These are phyloP conservation scores for Scolopax mira DNA, from an alignment of 2,113 vertebrate species.

Conservation along the genomic window DNA sequence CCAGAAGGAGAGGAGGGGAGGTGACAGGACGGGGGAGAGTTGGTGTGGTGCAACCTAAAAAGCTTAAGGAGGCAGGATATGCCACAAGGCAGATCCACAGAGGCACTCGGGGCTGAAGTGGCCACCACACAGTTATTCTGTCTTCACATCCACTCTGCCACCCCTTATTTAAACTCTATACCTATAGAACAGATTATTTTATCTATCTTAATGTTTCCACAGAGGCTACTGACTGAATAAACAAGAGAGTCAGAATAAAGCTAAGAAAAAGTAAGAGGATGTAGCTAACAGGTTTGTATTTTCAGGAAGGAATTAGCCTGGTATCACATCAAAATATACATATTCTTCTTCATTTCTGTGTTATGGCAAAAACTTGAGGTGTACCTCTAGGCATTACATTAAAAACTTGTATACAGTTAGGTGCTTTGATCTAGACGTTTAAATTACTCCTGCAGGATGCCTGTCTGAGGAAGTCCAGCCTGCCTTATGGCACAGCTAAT, in stretches of 20 bases:
- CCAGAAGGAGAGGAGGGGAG: too few species aligned
- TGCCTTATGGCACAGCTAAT: constrained; percentile 28
- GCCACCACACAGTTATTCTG: rapidly evolving
- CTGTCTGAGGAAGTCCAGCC: not conserved
- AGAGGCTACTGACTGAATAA: not conserved
- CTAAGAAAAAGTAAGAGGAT: not conserved
- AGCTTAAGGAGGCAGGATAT: not conserved
- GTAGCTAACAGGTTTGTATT: not conserved
- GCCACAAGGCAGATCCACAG: not conserved
- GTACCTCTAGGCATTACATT: not conserved
- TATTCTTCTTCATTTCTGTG: not conserved
- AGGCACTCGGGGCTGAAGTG: not conserved
- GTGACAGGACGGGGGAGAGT: rapidly evolving
- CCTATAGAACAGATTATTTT: not conserved
- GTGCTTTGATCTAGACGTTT: not conserved
- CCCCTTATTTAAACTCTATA: not conserved
- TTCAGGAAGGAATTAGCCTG: not conserved
- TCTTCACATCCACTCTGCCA: not conserved
- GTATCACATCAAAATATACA: not conserved
- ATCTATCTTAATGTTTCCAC: not conserved
- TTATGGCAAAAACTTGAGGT: not conserved
- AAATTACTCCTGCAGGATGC: not conserved
- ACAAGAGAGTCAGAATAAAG: not conserved
- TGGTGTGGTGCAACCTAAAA: too few species aligned
- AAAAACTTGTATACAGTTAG: not conserved